Base-by-base conservation (phyloP, 2,113 vertebrate genomes). In the Podocnemis expansa region DNA sequence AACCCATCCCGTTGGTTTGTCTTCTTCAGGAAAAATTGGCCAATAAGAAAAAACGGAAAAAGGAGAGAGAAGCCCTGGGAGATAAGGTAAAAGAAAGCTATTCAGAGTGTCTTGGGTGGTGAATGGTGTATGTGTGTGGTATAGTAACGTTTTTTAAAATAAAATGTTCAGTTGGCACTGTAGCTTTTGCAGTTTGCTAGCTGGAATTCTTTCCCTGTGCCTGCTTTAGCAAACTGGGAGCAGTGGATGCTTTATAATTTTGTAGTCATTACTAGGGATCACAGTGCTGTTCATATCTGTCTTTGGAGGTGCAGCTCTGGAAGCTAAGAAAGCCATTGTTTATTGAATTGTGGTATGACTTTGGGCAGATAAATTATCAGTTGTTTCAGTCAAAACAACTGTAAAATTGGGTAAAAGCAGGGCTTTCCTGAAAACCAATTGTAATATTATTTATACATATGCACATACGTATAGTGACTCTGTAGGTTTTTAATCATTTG, bases 61-160 rank as follows among this genome's bases (percentile, higher is more conserved):
- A 99, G 95, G 99, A 99, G 89, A 98, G 99, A 89, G 98, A 98
- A 84, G 99, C 99, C 43, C 98, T 99, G 75, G 99, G 99, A 67
- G 99, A 99, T 96, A 98, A 99, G 98, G 99, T 99, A 97, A 98
- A 97, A 51, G 80, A 86, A 12, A 41, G 34, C 8, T 1, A 47
- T 43, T 49, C 2, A 52, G 47, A 8, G 43, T 29, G 45, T n/a
- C 41, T 8, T 21, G 31, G 19, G 31, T 21, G 9, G 21, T 38
- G 38, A 70, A 8, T n/a, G 22, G 22, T 70, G 22, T 22, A 21
- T 10, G 10, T 38, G 10, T n/a, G 63, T 70, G 19, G 34, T 31
- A 60, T 60, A 10, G 16, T 67, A 8, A 22, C 5, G 21, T 38
- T 5, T n/a, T n/a, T 38, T 70, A 21, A 70, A 10, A 38, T 70